These are phyloP conservation scores for Muscicapa comitata DNA, from an alignment of 2,797 vertebrate species.

Conservation along the genomic window DNA sequence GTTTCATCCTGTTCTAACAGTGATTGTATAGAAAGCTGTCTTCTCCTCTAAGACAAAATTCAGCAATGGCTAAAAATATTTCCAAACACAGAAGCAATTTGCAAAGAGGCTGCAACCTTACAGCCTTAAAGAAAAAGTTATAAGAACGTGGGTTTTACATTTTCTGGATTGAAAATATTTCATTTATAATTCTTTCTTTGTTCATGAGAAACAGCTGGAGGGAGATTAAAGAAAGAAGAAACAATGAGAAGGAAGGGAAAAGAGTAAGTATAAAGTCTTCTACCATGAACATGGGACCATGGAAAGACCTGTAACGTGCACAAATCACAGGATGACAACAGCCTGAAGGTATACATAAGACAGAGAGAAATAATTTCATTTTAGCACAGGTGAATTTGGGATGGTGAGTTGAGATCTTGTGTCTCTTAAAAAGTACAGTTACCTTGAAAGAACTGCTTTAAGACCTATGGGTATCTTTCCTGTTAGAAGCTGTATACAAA, in stretches of 20 bases:
- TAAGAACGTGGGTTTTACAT: not conserved
- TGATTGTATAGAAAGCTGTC: not conserved
- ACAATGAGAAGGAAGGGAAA: fast-evolving
- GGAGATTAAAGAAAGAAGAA: not conserved
- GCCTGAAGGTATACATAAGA: not conserved
- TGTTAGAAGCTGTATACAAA: not conserved
- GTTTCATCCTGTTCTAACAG: not conserved
- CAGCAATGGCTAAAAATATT: not conserved
- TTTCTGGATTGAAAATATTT: not conserved
- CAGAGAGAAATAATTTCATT: not conserved
- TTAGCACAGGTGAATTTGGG: not conserved
- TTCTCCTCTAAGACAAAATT: not conserved
- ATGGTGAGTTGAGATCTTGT: not conserved
- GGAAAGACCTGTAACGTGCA: not conserved
- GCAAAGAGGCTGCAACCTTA: not conserved
- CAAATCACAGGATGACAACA: not conserved
- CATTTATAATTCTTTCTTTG: not conserved
- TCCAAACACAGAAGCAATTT: not conserved
- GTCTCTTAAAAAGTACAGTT: not conserved
- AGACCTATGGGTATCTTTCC: not conserved
- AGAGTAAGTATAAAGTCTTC: not conserved
- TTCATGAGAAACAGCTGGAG: not conserved
- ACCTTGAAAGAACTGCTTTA: not conserved
- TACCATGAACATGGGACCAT: not conserved
- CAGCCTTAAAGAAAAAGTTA: not conserved